Percentiles rank a stretch among this genome's conserved stretches.
Evolutionary conservation across 2,113 vertebrate species (phyloP).

Genomic region (Columbina picui): DNA sequence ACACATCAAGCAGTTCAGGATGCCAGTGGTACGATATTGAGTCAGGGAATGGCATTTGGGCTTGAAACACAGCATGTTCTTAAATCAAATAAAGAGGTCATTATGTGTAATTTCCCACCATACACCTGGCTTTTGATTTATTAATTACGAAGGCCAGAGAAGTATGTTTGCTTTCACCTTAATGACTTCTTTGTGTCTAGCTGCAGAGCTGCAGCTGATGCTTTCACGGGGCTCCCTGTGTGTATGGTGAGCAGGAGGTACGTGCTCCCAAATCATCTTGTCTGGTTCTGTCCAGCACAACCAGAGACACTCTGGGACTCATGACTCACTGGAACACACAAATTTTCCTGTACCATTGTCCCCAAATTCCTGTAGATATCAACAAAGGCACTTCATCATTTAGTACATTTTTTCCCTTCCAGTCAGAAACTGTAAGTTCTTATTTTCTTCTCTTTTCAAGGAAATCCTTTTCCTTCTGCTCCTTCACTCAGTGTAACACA

Average conservation of each 20-base stretch:
- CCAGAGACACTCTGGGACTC: background rate
- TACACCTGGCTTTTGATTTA: background rate
- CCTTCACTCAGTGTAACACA: background rate
- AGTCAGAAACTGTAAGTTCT: background rate
- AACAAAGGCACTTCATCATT: background rate
- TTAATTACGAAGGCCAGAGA: background rate
- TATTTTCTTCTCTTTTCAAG: background rate
- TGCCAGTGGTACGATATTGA: fast-evolving
- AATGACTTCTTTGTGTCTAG: background rate
- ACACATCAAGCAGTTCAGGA: background rate
- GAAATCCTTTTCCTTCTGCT: background rate
- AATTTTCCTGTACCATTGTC: background rate
- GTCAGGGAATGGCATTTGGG: background rate
- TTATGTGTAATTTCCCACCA: background rate
- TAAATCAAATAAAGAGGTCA: background rate
- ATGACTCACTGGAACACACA: background rate
- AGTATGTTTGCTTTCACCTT: background rate
- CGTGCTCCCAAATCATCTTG: background rate
- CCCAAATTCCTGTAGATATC: background rate
- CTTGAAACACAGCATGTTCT: background rate
- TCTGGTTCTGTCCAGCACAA: background rate
- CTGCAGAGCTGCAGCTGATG: background rate
- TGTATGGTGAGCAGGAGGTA: background rate
- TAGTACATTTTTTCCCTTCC: background rate
- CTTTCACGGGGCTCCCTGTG: background rate